Evolutionary conservation across 2,888 invertebrate genomes (phyloP).

Genomic region (Catocala nupta): DNA sequence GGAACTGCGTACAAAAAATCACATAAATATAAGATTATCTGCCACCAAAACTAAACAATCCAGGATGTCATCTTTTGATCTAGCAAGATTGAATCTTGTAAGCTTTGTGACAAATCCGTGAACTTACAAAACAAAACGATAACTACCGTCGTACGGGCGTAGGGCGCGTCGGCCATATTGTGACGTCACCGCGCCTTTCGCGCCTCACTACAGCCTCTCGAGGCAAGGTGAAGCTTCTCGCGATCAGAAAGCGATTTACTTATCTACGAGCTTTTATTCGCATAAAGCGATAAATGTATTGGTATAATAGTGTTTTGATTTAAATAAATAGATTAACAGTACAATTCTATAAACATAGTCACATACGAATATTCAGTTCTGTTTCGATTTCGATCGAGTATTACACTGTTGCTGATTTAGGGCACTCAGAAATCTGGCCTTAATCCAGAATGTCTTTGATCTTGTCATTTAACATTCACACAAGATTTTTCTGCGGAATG

Average conservation of each 20-base stretch:
- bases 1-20: too few species aligned
- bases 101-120: conserved; percentile 11
- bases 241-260: conserved; percentile 26
- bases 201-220: not conserved
- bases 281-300: conserved; percentile 6
- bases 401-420: too few species aligned
- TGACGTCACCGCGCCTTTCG: conserved; percentile 16
- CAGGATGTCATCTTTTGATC: conserved; percentile 13
- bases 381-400: too few species aligned
- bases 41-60: not conserved
- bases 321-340: too few species aligned
- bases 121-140: conserved; percentile 6
- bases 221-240: not conserved
- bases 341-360: too few species aligned
- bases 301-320: not conserved
- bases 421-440: too few species aligned
- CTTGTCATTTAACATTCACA: too few species aligned
- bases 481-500: too few species aligned
- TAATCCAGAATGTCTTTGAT: too few species aligned
- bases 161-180: conserved; percentile 12
- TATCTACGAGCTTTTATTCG: conserved; percentile 11
- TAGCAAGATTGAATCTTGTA: conserved; percentile 13
- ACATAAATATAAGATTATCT: too few species aligned
- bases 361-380: too few species aligned
- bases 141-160: not conserved